Evolutionary conservation across 1,140 invertebrate genomes (phyloP).

Genomic region (Atta texana): DNA sequence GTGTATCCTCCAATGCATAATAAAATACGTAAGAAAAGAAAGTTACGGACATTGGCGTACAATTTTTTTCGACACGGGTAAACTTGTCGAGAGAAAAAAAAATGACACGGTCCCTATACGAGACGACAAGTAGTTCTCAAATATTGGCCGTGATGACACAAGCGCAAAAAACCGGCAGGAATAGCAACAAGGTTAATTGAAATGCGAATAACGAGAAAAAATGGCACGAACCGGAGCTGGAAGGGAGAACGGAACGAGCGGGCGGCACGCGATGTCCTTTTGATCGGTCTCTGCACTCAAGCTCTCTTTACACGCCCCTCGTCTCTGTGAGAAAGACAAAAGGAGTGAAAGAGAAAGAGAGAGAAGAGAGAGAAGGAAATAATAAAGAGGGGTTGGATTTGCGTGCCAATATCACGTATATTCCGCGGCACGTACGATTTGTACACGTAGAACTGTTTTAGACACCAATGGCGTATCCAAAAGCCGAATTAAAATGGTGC

Average conservation of each 20-base stretch:
- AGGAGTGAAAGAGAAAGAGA: neutral
- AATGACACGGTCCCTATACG: neutral
- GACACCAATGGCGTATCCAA: conserved; percentile 16
- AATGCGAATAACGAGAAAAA: conserved; percentile 69
- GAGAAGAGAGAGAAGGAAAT: neutral
- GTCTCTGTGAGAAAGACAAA: conserved; percentile 2
- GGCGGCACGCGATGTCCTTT: conserved; percentile 75
- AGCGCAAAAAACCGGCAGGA: conserved; percentile 16
- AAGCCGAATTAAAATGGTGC: conserved; percentile 29
- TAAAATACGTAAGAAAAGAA: neutral
- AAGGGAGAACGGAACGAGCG: conserved; percentile 57
- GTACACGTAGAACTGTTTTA: conserved; percentile 44
- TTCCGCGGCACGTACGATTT: conserved; percentile 35
- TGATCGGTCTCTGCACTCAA: conserved; percentile 66
- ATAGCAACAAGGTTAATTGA: conserved; percentile 68
- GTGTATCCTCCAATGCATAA: neutral
- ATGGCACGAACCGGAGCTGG: neutral
- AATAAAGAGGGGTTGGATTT: conserved; percentile 14
- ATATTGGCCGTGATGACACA: conserved; percentile 1
- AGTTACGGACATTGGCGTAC: neutral
- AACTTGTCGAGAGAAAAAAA: neutral
- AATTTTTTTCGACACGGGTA: neutral
- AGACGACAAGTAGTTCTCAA: neutral
- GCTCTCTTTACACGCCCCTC: neutral
- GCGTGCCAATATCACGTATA: conserved; percentile 59